A percentile compares a stretch with the other conserved stretches of the same genome.
These are phyloP conservation scores for Sciaenops ocellatus DNA, from an alignment of 2,797 vertebrate genomes.

Conservation along the genomic window DNA sequence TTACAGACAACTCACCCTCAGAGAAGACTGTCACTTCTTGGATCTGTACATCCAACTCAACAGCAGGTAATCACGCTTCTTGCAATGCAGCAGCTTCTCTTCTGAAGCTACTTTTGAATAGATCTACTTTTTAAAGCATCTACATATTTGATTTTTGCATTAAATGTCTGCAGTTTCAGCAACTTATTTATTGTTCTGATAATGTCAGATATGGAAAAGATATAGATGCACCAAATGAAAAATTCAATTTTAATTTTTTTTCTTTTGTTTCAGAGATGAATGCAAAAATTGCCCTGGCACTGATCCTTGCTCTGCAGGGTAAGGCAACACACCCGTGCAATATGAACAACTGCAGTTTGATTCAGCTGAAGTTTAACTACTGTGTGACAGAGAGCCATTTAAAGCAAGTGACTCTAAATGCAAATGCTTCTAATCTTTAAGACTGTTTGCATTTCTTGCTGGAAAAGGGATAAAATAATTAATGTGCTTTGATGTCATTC, in stretches of 20 bases:
- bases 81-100: conserved; percentile 6
- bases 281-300: conserved; percentile 77
- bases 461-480: neutral
- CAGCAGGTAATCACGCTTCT: conserved; percentile 74
- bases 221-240: neutral
- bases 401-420: neutral
- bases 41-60: conserved; percentile 73
- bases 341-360: neutral
- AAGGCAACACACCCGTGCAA: conserved; percentile 57
- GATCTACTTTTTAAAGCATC: neutral
- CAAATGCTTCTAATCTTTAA: neutral
- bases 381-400: neutral
- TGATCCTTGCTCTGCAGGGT: conserved; percentile 87
- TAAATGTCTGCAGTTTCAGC: neutral
- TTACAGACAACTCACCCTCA: conserved; percentile 82
- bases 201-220: neutral
- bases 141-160: conserved; percentile 5
- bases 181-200: neutral
- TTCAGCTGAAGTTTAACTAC: neutral
- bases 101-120: conserved; percentile 1
- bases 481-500: neutral
- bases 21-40: conserved; percentile 81
- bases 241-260: conserved; percentile 1
- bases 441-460: neutral
- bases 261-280: conserved; percentile 81